Conservation (phyloP, 2,888 invertebrate genomes). For the Eumacrocentrus americanus region DNA sequence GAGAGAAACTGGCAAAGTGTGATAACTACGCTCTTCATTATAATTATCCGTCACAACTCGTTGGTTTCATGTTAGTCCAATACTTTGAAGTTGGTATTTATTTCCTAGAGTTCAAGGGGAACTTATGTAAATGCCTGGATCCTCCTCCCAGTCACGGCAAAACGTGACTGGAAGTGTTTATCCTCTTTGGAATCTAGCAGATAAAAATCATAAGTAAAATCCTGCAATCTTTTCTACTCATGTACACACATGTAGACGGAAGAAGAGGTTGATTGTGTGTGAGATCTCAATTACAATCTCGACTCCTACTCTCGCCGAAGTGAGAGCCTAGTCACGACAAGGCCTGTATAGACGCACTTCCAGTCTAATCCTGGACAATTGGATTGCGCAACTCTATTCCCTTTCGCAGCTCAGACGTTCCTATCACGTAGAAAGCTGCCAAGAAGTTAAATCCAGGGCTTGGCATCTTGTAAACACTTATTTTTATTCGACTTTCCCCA, state of each 20-base stretch:
- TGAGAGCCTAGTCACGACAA: not conserved
- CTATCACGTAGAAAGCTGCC: slow-evolving; percentile 1
- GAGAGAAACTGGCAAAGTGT: not conserved
- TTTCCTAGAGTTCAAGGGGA: not conserved
- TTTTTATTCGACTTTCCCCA: slow-evolving; percentile 3
- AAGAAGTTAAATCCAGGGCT: not conserved
- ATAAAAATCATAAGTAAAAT: no score
- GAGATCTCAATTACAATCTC: not conserved
- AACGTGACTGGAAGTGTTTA: not conserved
- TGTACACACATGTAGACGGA: not conserved
- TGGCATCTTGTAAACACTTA: not conserved
- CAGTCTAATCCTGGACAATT: slow-evolving; percentile 7
- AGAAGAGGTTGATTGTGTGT: not conserved
- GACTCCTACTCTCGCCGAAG: slow-evolving; percentile 3
- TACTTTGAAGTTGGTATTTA: not conserved
- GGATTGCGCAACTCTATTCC: slow-evolving; percentile 9
- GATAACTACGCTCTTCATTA: not conserved
- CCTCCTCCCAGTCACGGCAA: not conserved
- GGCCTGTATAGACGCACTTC: slow-evolving; percentile 8
- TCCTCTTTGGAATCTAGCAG: not conserved
- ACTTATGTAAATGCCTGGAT: not conserved
- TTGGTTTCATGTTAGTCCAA: no score
- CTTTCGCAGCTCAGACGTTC: slow-evolving; percentile 8
- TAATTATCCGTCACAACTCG: no score
- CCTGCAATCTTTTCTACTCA: not conserved